Percentiles rank a stretch among this genome's conserved stretches.
phyloP scores from a whole-genome alignment of 2,113 vertebrate species.

The Enhydra lutris region DNA sequence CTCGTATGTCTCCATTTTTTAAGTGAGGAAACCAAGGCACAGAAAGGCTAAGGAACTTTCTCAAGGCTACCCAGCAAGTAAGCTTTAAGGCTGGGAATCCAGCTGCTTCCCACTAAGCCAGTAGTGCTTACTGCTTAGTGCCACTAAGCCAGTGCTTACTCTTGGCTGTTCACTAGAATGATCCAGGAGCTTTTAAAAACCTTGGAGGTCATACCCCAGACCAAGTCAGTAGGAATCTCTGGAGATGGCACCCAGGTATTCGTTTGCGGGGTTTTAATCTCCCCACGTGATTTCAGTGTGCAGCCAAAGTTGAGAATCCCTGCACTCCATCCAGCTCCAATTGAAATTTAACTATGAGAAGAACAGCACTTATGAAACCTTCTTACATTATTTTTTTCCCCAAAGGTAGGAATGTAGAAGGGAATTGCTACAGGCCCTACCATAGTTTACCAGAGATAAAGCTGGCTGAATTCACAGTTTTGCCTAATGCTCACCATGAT shows the following conservation, averaged over 20 bases:
- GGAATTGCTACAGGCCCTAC: not conserved
- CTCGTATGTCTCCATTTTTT: not conserved
- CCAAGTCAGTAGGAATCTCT: not conserved
- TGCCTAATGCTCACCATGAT: not conserved
- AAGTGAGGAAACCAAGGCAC: not conserved
- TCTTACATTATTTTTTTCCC: not conserved
- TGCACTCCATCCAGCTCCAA: not conserved
- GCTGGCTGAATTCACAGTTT: not conserved
- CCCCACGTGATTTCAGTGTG: not conserved
- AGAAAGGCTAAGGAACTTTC: not conserved
- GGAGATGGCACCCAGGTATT: not conserved
- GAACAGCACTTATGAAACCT: not conserved
- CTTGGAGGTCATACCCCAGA: not conserved
- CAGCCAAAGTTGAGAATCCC: not conserved
- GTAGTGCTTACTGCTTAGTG: not conserved
- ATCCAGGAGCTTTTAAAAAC: not conserved
- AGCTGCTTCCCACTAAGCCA: not conserved
- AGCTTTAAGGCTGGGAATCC: not conserved
- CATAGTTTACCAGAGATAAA: not conserved
- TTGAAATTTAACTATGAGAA: not conserved
- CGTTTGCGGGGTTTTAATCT: not conserved
- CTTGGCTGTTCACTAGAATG: not conserved
- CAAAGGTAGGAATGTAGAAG: not conserved
- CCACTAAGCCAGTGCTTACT: not conserved
- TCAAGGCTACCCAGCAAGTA: not conserved